A percentile compares a stretch with the other conserved stretches of the same genome.
Evolutionary conservation across 2,888 invertebrate species (phyloP).

Genomic region (Synergus laeviventris): DNA sequence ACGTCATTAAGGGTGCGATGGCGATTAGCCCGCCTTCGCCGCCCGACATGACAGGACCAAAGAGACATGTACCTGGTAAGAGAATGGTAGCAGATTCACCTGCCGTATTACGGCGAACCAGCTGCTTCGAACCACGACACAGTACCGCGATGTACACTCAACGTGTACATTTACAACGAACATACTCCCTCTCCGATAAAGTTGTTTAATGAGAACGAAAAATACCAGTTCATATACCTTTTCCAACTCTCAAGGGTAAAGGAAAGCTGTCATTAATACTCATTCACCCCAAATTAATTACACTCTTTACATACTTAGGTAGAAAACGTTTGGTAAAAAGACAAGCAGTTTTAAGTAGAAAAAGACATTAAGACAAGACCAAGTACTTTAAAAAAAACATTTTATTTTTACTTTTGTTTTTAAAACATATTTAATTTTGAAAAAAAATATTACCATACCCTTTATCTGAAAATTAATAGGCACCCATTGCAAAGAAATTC

Average conservation of each 20-base stretch:
- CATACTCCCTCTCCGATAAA: conserved; percentile 32
- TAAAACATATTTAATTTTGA: no score
- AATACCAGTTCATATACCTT: conserved; percentile 8
- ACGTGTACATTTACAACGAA: conserved; percentile 23
- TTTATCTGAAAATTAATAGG: conserved; percentile 1
- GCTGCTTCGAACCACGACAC: conserved; percentile 45
- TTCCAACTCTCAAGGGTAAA: background rate
- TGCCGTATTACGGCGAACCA: conserved; percentile 58
- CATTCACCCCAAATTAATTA: background rate
- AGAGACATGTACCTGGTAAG: conserved; percentile 49
- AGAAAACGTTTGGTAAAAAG: background rate
- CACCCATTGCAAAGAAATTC: background rate
- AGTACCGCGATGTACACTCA: conserved; percentile 20
- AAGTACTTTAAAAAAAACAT: background rate
- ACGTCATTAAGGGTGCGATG: conserved; percentile 70
- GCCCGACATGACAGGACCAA: conserved; percentile 49
- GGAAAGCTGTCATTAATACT: background rate
- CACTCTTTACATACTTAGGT: background rate
- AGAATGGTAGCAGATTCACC: conserved; percentile 68
- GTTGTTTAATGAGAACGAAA: conserved; percentile 36
- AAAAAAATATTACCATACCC: background rate
- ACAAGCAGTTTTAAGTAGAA: background rate
- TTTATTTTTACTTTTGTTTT: background rate
- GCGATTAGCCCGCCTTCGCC: conserved; percentile 66
- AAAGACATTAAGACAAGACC: background rate